Percentiles rank a stretch among this genome's conserved stretches.
These are phyloP conservation scores for Pholis gunnellus DNA, from an alignment of 2,113 vertebrate species.

Conservation along the genomic window DNA sequence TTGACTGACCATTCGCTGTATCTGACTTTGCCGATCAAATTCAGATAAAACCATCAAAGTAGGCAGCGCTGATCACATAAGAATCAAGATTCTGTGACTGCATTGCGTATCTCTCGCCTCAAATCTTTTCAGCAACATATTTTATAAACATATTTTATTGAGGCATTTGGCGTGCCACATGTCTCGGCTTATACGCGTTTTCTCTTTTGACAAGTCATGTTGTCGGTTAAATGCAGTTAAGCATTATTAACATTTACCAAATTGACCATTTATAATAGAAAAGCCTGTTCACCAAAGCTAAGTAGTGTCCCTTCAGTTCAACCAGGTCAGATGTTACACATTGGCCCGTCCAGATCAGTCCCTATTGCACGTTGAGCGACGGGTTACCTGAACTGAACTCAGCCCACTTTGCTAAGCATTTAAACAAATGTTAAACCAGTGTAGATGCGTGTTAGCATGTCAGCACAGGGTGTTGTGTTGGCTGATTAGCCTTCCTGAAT, in stretches of 20 bases:
- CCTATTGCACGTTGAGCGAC: not conserved
- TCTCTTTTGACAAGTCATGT: not conserved
- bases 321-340: not conserved
- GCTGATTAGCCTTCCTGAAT: conserved; percentile 24
- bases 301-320: not conserved
- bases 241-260: not conserved
- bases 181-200: not conserved
- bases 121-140: not conserved
- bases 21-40: not conserved
- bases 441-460: not conserved
- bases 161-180: not conserved
- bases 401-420: not conserved
- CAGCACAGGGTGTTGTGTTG: conserved; percentile 6
- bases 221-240: not conserved
- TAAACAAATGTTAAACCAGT: not conserved
- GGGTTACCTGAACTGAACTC: not conserved
- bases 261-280: not conserved
- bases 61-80: not conserved
- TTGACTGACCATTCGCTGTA: not conserved
- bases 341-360: not conserved
- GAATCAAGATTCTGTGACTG: not conserved
- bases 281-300: not conserved
- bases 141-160: not conserved
- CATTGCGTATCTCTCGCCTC: not conserved
- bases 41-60: not conserved